A percentile compares a stretch with the other conserved stretches of the same genome.
Conservation (phyloP, 2,797 vertebrate species). For the Limosa lapponica region DNA sequence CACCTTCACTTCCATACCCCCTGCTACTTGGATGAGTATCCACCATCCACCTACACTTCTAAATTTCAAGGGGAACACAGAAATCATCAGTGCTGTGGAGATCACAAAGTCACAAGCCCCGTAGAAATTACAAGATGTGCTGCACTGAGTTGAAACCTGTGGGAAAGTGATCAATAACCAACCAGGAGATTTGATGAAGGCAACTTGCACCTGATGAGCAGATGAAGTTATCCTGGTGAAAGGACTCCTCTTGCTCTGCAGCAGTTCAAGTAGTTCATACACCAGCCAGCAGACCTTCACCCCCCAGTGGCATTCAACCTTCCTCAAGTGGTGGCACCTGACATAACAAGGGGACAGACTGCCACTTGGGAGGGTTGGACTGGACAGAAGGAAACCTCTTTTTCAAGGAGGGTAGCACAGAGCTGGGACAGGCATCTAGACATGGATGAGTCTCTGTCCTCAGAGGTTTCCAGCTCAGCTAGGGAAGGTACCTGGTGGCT, state of each 20-base stretch:
- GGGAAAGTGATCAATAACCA: not conserved
- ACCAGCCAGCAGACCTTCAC: not conserved
- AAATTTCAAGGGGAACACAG: not conserved
- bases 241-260: not conserved
- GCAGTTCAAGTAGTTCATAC: fast-evolving
- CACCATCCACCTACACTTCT: not conserved
- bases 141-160: not conserved
- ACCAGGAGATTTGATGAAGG: not conserved
- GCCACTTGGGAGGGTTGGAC: not conserved
- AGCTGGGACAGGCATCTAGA: not conserved
- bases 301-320: not conserved
- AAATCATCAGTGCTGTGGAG: not conserved
- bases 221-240: not conserved
- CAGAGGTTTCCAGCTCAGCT: not conserved
- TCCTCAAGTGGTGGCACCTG: not conserved
- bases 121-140: not conserved
- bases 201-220: not conserved
- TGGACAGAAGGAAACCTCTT: not conserved
- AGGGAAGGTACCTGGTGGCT: not conserved
- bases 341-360: not conserved
- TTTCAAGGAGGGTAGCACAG: not conserved
- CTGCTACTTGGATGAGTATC: not conserved
- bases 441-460: not conserved
- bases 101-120: not conserved
- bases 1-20: not conserved